phyloP scores from a whole-genome alignment of 1,140 invertebrate species.

The Papilio glaucus region DNA sequence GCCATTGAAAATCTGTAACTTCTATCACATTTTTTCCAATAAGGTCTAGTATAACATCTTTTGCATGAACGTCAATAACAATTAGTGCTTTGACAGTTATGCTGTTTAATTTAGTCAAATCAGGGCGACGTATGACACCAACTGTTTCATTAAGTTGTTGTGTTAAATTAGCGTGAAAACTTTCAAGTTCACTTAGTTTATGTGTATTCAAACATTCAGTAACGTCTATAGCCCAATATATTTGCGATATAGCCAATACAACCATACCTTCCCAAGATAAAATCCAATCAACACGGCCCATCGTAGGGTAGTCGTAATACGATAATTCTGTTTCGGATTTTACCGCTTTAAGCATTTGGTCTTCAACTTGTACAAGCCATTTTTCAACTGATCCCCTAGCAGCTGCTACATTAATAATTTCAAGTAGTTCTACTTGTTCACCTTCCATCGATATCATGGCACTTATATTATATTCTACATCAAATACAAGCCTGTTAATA shows the following conservation, averaged over 20 bases:
- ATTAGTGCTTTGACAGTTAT: slow-evolving; percentile 94
- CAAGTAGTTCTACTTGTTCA: slow-evolving; percentile 89
- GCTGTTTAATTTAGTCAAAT: slow-evolving; percentile 85
- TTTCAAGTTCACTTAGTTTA: slow-evolving; percentile 81
- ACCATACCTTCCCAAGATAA: slow-evolving; percentile 94
- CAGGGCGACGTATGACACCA: slow-evolving; percentile 84
- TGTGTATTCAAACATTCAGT: slow-evolving; percentile 87
- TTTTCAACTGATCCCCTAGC: slow-evolving; percentile 96
- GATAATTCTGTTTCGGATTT: slow-evolving; percentile 89
- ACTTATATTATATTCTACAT: slow-evolving; percentile 90
- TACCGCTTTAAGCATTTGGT: slow-evolving; percentile 91
- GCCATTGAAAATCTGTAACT: slow-evolving; percentile 95
- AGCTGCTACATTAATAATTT: slow-evolving; percentile 89
- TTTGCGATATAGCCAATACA: slow-evolving; percentile 92
- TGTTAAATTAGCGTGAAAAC: slow-evolving; percentile 83
- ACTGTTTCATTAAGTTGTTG: slow-evolving; percentile 87
- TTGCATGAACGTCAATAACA: slow-evolving; percentile 95
- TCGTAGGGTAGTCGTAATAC: slow-evolving; percentile 87
- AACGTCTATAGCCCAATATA: slow-evolving; percentile 94
- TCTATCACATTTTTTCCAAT: slow-evolving; percentile 87
- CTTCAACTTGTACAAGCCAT: slow-evolving; percentile 94
- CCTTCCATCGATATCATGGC: slow-evolving; percentile 94
- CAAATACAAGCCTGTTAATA: slow-evolving; percentile 89
- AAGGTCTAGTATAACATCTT: slow-evolving; percentile 92
- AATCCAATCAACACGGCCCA: slow-evolving; percentile 89